Evolutionary conservation across 92 coral and sea anemone genomes (phyloP), one percentile per base, ranked within the genome.

Genomic region (Chrysogorgia sp.): DNA sequence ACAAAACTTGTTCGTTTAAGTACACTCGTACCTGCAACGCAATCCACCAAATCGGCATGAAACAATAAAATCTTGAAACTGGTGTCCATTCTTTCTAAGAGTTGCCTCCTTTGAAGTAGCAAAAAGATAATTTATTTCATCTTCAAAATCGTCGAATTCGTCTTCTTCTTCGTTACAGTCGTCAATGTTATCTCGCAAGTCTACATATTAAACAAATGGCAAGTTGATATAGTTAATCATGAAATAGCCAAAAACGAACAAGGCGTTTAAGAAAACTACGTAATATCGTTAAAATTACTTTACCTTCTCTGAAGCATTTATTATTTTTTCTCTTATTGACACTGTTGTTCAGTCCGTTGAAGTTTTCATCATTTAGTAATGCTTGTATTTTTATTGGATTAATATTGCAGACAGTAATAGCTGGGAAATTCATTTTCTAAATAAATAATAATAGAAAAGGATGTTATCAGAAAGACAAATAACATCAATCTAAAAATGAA

Each of bases 11-110:
- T n/a, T n/a, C n/a, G n/a, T n/a, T n/a, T n/a, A n/a, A n/a, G n/a
- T n/a, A n/a, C n/a, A 15, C 53, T 47, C n/a, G 14, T 47, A 68
- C 75, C 75, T 68, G 10, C 75, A 68, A 68, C 75, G 75, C 23
- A 34, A 19, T 68, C 75, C 75, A 47, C 52, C 52, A 30, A 41
- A 68, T 25, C 75, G 75, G 45, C 75, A 68, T 8, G 58, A 21
- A 47, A 45, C 75, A 68, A 68, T 45, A 34, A 68, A 68, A 14
- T 19, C 34, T 19, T 22, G 14, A 0, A 1, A 20, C n/a, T 68
- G 58, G 32, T 68, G 75, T 9, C 75, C 75, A 45, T 24, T 68
- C 17, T 24, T 24, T 17, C 14, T 25, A 35, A 68, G 58, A 10
- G 8, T 15, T 0, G 25, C 25, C 20, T 68, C 57, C 15, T 68